Conservation (phyloP, 2,888 invertebrate species). For the Tillus elongatus region DNA sequence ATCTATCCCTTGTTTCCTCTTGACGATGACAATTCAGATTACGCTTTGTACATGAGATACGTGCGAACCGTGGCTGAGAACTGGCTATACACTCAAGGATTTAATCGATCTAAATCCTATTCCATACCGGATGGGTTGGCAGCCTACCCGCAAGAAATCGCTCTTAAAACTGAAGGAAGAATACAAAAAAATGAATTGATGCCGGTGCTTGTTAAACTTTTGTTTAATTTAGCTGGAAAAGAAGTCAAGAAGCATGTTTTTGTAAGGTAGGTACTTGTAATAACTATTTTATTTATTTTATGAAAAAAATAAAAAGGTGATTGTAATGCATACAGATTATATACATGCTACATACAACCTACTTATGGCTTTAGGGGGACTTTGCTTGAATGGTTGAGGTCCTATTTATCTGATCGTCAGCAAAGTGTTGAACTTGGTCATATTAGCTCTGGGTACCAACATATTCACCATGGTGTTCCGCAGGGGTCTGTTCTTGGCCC, state of each 20-base stretch:
- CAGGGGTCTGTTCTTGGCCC: no score
- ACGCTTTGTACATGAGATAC: conserved; percentile 27
- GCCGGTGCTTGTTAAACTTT: background rate
- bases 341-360: no score
- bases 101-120: conserved; percentile 25
- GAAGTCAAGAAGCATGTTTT: conserved; percentile 15
- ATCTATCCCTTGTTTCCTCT: conserved; percentile 30
- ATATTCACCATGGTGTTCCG: no score
- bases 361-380: no score
- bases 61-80: conserved; percentile 33
- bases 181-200: background rate
- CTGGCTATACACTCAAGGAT: conserved; percentile 39
- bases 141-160: background rate
- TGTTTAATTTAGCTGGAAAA: background rate
- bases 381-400: no score
- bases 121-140: conserved; percentile 26
- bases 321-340: no score
- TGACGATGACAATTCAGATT: conserved; percentile 16
- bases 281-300: no score
- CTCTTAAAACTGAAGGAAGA: conserved; percentile 1
- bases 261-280: conserved; percentile 13
- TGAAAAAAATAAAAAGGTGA: no score
- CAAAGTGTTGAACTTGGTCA: no score
- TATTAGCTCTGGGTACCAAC: no score
- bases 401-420: no score